Base-by-base conservation (phyloP, 2,797 vertebrate species). In the Pipistrellus pipistrellus region DNA sequence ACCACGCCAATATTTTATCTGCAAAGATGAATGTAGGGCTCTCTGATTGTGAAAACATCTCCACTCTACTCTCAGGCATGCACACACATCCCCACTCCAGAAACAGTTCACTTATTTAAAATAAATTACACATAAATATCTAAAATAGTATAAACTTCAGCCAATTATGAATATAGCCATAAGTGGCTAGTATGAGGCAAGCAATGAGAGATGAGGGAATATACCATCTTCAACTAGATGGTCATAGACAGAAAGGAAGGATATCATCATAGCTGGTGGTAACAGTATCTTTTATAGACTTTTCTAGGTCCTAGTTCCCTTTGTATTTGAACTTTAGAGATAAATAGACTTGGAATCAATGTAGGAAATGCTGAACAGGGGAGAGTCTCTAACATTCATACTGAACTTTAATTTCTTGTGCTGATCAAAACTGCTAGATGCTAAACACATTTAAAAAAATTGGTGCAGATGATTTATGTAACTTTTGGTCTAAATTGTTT, bases 401-500 rank as follows among this genome's bases (percentile, higher is more conserved):
- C 66, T 90, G 62, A 85, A 41, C 38, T 73, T 81, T 77, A 72
- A 2, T 2, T 69, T 76, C 38, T 78, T 73, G 13, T n/a, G 55
- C 38, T 68, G 66, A 82, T 81, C 48, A 90, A 68, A 32, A 91
- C 68, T 68, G 72, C 44, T 57, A 2, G 8, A 81, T 84, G 88
- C 51, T 89, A 48, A 96, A 71, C 51, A 91, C 95, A 44, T 89
- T 72, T 51, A n/a, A 55, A 57, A 88, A 6, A 38, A 41, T 4
- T 93, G 90, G 85, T 94, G 96, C 91, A 97, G 97, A 96, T 97
- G 97, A 98, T 98, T 98, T 98, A 97, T 97, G 72, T 97, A 96
- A 96, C 46, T 98, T 97, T 97, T 96, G 97, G 84, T 97, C 94
- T 97, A 97, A 97, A 97, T 69, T 96, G 90, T 96, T 96, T 96